A percentile compares a stretch with the other conserved stretches of the same genome.
Conservation (phyloP, 1,140 invertebrate species). For the Nasonia vitripennis region DNA sequence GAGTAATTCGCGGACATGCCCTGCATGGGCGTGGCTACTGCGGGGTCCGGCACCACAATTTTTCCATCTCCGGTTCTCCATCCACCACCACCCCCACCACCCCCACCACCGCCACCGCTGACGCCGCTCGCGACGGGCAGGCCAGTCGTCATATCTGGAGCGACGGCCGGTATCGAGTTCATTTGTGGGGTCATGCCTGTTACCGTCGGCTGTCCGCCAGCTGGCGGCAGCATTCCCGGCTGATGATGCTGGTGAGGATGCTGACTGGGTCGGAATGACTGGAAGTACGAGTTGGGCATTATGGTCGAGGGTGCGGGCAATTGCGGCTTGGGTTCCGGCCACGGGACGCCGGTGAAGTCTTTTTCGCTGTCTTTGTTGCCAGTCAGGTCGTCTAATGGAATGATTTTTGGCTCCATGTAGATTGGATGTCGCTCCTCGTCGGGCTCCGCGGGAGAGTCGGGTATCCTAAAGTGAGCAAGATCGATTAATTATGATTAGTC, state of each 20-base stretch:
- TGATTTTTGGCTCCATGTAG: slow-evolving; percentile 84
- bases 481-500: not conserved
- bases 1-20: slow-evolving; percentile 61
- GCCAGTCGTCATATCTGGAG: slow-evolving; percentile 57
- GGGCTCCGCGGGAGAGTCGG: slow-evolving; percentile 90
- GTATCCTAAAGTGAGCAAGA: slow-evolving; percentile 77
- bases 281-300: slow-evolving; percentile 42
- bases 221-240: slow-evolving; percentile 51
- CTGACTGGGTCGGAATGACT: slow-evolving; percentile 55
- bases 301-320: slow-evolving; percentile 66
- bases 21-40: slow-evolving; percentile 64
- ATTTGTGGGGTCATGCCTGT: slow-evolving; percentile 61
- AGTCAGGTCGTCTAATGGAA: slow-evolving; percentile 91
- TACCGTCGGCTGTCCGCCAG: slow-evolving; percentile 55
- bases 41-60: slow-evolving; percentile 71
- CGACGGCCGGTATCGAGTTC: slow-evolving; percentile 67
- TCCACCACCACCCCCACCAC: slow-evolving; percentile 66
- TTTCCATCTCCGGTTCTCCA: slow-evolving; percentile 75
- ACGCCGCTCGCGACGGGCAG: slow-evolving; percentile 51
- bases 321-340: slow-evolving; percentile 85
- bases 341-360: slow-evolving; percentile 83
- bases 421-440: slow-evolving; percentile 86
- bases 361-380: slow-evolving; percentile 87
- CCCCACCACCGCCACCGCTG: slow-evolving; percentile 54
- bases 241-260: slow-evolving; percentile 12